A percentile compares a stretch with the other conserved stretches of the same genome.
Conservation (phyloP, 2,797 vertebrate genomes). For the Ptychadena robeensis region DNA sequence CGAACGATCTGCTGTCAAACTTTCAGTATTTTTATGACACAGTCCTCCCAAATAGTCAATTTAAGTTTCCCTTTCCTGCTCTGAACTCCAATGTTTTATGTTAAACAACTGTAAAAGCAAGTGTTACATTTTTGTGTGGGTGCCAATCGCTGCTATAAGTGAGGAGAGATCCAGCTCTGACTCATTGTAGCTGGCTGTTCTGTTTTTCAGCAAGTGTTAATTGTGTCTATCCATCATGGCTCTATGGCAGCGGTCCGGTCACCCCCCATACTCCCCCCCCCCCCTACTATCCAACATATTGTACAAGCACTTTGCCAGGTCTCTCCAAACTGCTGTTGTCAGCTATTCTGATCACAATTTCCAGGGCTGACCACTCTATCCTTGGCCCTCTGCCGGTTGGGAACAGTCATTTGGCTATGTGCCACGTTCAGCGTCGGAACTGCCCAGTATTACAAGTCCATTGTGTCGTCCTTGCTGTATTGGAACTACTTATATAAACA, state of each 20-base stretch:
- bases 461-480: neutral
- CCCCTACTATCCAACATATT: conserved; percentile 7
- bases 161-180: conserved; percentile 26
- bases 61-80: neutral
- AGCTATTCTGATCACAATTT: conserved; percentile 18
- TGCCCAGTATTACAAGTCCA: neutral
- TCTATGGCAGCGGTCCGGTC: conserved; percentile 23
- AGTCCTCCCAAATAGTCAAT: conserved; percentile 22
- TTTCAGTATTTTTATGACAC: conserved; percentile 15
- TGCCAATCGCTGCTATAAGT: conserved; percentile 32
- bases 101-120: conserved; percentile 42
- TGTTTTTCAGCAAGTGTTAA: conserved; percentile 45
- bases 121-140: conserved; percentile 40
- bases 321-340: conserved; percentile 2
- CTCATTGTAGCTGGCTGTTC: conserved; percentile 30
- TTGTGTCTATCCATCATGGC: conserved; percentile 40
- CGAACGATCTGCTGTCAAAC: neutral
- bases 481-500: neutral
- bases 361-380: conserved; percentile 17
- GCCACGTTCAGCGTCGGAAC: neutral
- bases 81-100: conserved; percentile 10
- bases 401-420: neutral
- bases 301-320: neutral
- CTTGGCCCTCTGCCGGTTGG: neutral
- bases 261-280: too few species aligned